Evolutionary conservation across 2,888 invertebrate genomes (phyloP).

Genomic region (Antheraea yamamai): DNA sequence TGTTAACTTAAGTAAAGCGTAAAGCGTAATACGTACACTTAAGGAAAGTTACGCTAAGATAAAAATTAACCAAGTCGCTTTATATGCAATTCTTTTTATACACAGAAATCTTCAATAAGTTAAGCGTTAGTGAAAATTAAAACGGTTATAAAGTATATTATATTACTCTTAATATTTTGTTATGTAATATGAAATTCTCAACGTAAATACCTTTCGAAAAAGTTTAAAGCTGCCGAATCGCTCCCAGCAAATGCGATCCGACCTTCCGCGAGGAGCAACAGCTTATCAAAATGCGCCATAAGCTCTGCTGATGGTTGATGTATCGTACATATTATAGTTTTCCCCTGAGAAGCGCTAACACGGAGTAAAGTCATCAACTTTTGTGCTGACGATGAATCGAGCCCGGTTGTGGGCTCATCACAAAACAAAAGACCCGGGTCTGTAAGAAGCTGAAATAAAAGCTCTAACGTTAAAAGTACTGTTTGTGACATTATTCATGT

Average conservation of each 20-base stretch:
- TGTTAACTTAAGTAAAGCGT: constrained; percentile 38
- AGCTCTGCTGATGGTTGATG: constrained; percentile 96
- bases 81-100: too few relatives aligned
- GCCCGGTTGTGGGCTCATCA: constrained; percentile 97
- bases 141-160: constrained; percentile 37
- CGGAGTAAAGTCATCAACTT: constrained; percentile 88
- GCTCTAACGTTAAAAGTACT: neutral
- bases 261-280: constrained; percentile 93
- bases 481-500: neutral
- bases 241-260: constrained; percentile 92
- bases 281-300: constrained; percentile 90
- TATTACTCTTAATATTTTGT: neutral
- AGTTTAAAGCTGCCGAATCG: constrained; percentile 68
- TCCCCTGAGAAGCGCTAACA: constrained; percentile 87
- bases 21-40: too few relatives aligned
- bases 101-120: too few relatives aligned
- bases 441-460: constrained; percentile 85
- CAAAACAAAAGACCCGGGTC: constrained; percentile 96
- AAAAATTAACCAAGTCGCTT: too few relatives aligned
- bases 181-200: neutral
- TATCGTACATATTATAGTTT: constrained; percentile 95
- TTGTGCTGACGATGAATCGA: constrained; percentile 96
- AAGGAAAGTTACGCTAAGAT: constrained; percentile 39
- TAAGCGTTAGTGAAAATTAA: constrained; percentile 38
- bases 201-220: constrained; percentile 82